phyloP scores from a whole-genome alignment of 2,113 vertebrate species.

The Psittacus erithacus region DNA sequence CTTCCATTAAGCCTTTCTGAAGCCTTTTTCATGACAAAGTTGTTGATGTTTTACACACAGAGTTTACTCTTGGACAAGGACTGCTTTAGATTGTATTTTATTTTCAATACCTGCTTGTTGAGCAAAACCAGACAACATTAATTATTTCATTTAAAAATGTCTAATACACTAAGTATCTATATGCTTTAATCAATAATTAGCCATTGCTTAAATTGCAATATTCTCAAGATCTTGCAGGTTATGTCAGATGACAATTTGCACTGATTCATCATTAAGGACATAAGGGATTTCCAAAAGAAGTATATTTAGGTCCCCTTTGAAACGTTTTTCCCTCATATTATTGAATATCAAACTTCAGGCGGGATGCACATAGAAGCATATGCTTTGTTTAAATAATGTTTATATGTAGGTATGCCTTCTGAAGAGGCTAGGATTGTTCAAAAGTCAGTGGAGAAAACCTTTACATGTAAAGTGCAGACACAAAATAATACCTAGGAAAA shows the following conservation, averaged over 20 bases:
- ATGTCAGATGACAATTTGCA: background rate
- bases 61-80: conserved; percentile 4
- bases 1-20: conserved; percentile 12
- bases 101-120: background rate
- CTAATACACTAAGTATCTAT: background rate
- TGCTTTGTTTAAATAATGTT: background rate
- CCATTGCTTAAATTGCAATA: background rate
- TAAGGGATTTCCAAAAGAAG: background rate
- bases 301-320: background rate
- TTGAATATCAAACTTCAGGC: background rate
- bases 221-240: background rate
- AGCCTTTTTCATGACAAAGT: background rate
- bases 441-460: background rate
- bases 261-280: background rate
- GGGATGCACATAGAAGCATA: background rate
- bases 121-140: background rate
- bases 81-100: background rate
- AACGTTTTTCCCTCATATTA: background rate
- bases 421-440: background rate
- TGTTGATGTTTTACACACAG: background rate
- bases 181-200: background rate
- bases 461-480: background rate
- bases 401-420: background rate
- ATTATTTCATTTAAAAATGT: background rate
- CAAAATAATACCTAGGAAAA: background rate